Conservation (phyloP, 2,888 invertebrate genomes). For the Empis stercorea region DNA sequence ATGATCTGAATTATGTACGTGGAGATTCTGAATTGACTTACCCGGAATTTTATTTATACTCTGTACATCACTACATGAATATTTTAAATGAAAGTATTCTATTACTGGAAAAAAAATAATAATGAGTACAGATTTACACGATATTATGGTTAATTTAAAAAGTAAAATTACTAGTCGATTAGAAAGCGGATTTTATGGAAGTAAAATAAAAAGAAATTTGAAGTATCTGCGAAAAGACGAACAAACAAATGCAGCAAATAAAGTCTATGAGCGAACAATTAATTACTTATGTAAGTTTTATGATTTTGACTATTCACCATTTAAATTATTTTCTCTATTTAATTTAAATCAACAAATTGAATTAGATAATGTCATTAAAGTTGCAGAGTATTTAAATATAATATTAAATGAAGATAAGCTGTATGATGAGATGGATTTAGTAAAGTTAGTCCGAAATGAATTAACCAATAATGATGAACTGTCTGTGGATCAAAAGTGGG, state of each 20-base stretch:
- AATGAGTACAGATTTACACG: background rate
- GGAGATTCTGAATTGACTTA: background rate
- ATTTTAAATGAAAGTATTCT: background rate
- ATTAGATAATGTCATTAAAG: background rate
- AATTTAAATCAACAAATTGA: background rate
- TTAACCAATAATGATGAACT: background rate
- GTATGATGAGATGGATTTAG: background rate
- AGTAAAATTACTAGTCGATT: background rate
- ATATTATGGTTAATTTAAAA: background rate
- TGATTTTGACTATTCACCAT: background rate
- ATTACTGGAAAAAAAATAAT: background rate
- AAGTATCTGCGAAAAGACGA: background rate
- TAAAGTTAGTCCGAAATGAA: background rate
- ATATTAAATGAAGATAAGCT: background rate
- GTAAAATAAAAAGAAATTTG: background rate
- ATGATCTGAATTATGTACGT: background rate
- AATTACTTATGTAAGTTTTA: background rate
- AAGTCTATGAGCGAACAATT: background rate
- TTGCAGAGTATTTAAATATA: background rate
- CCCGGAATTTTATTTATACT: background rate
- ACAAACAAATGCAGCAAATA: background rate
- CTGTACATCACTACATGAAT: background rate
- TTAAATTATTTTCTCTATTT: background rate
- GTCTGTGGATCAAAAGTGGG: background rate
- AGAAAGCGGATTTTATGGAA: background rate